Evolutionary conservation across 2,113 vertebrate species (phyloP), one percentile per base, ranked within the genome.

Genomic region (Pedetes capensis): DNA sequence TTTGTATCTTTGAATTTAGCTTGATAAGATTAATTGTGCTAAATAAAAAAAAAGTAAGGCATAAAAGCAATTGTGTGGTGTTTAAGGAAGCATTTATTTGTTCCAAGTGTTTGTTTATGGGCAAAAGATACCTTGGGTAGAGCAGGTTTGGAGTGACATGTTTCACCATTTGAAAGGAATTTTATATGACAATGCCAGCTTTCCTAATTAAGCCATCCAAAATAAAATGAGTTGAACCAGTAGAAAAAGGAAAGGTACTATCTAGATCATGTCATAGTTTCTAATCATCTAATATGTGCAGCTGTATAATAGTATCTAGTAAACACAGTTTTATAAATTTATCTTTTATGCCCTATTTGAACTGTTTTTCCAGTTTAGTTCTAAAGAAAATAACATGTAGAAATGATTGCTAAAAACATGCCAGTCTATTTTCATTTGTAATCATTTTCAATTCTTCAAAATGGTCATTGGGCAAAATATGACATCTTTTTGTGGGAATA

Each of bases 351-450:
- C 47, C 42, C 22, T 91, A 18, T 88, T 79, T 87, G 27, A 74
- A 29, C 18, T 91, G 17, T 80, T 87, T 95, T 66, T 71, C 59
- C 78, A 87, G 23, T 92, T 95, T 68, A 63, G 0, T 92, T 89
- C 39, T 64, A 88, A 94, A 84, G 66, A 79, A 94, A 94, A 51
- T 74, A 72, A 63, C 5, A 20, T 93, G 86, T 57, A 91, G 27
- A 89, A 34, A 39, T 37, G 49, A 82, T 87, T 75, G n/a, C 63
- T 84, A 85, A 96, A 91, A 92, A n/a, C 37, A 80, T 16, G 74
- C 8, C 44, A 44, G 13, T 39, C 42, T 92, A 63, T 68, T 95
- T 95, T 94, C 37, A 85, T 81, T 87, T 87, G 61, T 87, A 94
- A 81, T 76, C 20, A 55, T 84, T 90, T 80, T 29, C 53, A 87